These are phyloP conservation scores for Acanthoscelides obtectus DNA, from an alignment of 2,888 invertebrate genomes.

Conservation along the genomic window DNA sequence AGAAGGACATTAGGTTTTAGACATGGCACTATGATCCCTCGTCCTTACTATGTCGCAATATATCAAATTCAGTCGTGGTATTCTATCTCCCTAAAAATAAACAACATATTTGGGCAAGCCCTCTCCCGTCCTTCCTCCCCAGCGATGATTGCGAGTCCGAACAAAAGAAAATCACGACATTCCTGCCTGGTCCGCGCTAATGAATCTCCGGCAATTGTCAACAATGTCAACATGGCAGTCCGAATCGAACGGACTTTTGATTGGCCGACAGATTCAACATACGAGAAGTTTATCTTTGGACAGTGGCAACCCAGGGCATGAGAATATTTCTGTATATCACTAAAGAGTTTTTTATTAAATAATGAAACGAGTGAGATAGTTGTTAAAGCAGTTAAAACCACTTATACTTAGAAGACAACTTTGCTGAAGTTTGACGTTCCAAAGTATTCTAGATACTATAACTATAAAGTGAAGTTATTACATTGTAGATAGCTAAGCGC, in stretches of 20 bases:
- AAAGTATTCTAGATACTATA: no score
- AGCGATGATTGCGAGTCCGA: neutral
- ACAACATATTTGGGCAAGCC: neutral
- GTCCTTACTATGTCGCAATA: neutral
- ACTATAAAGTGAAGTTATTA: no score
- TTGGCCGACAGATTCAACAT: neutral
- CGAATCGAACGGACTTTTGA: neutral
- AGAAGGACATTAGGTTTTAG: no score
- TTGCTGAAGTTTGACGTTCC: no score
- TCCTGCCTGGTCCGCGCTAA: slow-evolving; percentile 35
- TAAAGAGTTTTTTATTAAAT: no score
- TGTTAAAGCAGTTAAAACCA: no score
- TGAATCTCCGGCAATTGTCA: slow-evolving; percentile 43
- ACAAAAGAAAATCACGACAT: neutral
- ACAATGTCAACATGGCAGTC: slow-evolving; percentile 44
- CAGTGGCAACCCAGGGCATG: neutral
- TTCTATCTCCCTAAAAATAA: neutral
- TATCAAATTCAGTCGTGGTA: neutral
- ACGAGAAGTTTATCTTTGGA: neutral
- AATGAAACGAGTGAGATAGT: no score
- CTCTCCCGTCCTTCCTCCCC: neutral
- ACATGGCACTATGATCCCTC: no score
- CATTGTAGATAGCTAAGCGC: no score
- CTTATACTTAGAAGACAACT: no score
- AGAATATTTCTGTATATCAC: neutral